Base-by-base conservation (phyloP, 2,113 vertebrate genomes). In the Chloebia gouldiae region DNA sequence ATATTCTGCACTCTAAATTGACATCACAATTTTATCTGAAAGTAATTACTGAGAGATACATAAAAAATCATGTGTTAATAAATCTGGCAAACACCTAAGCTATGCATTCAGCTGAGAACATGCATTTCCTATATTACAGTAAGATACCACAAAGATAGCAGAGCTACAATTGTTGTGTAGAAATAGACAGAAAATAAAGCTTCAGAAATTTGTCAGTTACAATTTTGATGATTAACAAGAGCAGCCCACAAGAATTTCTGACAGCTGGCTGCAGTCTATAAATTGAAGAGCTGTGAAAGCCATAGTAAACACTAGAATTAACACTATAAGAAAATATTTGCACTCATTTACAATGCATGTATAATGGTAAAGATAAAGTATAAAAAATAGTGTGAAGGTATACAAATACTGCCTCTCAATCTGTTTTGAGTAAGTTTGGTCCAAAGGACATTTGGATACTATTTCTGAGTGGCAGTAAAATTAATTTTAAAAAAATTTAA, bases 231-330 rank as follows among this genome's bases (percentile, higher is more conserved):
- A 93, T 73, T 85, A 95, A 85, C 71, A 90, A 83, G 88, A 96
- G 57, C 85, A 94, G 90, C 86, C 54, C 86, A 81, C 63, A 73
- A 61, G 79, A 66, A 92, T 86, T 95, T 76, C 59, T 90, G 79
- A 92, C 91, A 96, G 95, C 78, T 96, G 93, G 70, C 82, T 86
- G 68, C 45, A 90, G 54, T 61, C 88, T 95, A 92, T 35, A 86
- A 59, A 95, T 50, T 80, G 35, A 77, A 92, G 95, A 95, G 42
- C 72, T 97, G 94, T 93, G 94, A 95, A 95, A 93, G 47, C 45
- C 85, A 94, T 27, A 90, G 70, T 92, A 95, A 96, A 93, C 81
- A 95, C 56, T 17, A 70, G 16, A 87, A 90, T 54, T 72, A 90
- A 73, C 63, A 83, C 42, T 82, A 3, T 70, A 85, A 77, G 70